Conservation (phyloP, 1,140 invertebrate genomes). For the Calliopsis andreniformis region DNA sequence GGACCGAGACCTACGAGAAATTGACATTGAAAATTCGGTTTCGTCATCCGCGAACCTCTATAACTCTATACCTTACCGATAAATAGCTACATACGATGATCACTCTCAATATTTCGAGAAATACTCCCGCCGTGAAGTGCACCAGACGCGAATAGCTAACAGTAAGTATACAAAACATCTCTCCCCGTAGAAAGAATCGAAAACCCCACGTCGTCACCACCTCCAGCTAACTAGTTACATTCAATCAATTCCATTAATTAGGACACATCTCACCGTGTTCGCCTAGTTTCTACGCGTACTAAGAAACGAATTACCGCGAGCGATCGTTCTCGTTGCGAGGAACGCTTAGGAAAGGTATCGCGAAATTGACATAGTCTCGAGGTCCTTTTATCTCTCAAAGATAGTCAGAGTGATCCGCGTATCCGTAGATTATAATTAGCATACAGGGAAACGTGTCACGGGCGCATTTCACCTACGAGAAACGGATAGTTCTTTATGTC, state of each 20-base stretch:
- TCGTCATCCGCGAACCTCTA: constrained; percentile 50
- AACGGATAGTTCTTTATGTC: constrained; percentile 64
- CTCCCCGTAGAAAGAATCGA: neutral
- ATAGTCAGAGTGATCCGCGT: constrained; percentile 25
- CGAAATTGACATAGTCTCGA: constrained; percentile 22
- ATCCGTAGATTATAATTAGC: neutral
- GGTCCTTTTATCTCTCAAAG: neutral
- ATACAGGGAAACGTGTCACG: constrained; percentile 50
- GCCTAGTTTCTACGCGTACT: neutral
- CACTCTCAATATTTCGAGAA: constrained; percentile 22
- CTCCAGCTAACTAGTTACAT: neutral
- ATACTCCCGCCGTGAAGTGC: neutral
- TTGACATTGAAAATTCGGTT: constrained; percentile 64
- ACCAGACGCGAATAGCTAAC: neutral
- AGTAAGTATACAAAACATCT: neutral
- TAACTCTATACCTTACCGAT: constrained; percentile 32
- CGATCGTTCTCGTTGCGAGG: neutral
- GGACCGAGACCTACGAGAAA: constrained; percentile 67
- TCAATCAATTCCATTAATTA: constrained; percentile 42
- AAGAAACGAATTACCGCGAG: constrained; percentile 15
- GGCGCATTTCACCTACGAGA: constrained; percentile 62
- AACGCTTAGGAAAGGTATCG: constrained; percentile 7
- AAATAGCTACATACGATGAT: constrained; percentile 1
- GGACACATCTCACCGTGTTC: neutral
- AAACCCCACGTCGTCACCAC: neutral